Evolutionary conservation across 2,113 vertebrate genomes (phyloP), one percentile per base, ranked within the genome.

Genomic region (Bujurquina vittata): DNA sequence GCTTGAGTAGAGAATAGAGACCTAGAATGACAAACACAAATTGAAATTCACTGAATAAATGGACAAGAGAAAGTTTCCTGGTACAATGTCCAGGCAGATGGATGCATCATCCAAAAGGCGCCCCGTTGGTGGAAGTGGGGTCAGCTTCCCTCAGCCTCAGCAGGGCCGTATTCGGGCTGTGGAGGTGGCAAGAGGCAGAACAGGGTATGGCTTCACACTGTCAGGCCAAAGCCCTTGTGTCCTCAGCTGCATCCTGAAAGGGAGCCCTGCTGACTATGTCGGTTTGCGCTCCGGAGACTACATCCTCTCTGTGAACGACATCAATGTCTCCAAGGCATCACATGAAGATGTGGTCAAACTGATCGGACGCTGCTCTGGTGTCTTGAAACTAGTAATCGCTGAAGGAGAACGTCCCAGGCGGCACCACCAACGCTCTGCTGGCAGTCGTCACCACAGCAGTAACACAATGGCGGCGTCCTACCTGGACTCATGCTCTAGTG

Each of bases 291-390:
- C 98, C 0, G 98, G 98, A 31, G 98, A 99, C 91, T 96, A 97
- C 84, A 97, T 99, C 81, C 94, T 98, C 31, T 96, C 96, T 0
- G 95, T 99, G 76, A 99, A 99, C 3, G 98, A 99, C 77, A 98
- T 98, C 81, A 98, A 97, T 1, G 98, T 99, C 88, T 97, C 95
- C 72, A 97, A 96, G 79, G 98, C 98, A 0, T 99, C 97, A 2
- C 98, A 99, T 0, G 98, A 99, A 89, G 98, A 99, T n/a, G 98
- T 99, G 5, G 98, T 99, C 63, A 99, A 99, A 80, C 91, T 99
- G 20, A 97, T 99, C 2, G 98, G 98, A 60, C 97, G 97, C 31
- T 99, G 98, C 91, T 95, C 98, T 0, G 98, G 98, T 0, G 96
- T 99, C 62, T 87, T 99, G 73, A 97, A 95, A 80, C 95, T 99